Conservation (phyloP, 2,888 invertebrate species). For the Theodoxus fluviatilis region DNA sequence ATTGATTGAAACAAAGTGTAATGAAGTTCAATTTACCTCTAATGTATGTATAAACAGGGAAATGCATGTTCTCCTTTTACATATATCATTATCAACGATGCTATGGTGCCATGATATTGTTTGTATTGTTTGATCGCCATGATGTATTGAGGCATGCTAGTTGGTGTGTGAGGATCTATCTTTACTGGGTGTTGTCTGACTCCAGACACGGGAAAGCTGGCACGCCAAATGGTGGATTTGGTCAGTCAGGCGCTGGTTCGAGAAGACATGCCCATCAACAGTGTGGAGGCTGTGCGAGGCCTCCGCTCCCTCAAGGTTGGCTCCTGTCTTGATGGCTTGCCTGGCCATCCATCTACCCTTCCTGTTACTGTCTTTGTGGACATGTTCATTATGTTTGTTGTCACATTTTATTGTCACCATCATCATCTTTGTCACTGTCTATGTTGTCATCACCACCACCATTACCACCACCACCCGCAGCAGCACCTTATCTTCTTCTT, state of each 20-base stretch:
- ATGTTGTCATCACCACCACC: not conserved
- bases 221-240: constrained; percentile 35
- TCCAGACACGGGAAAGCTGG: constrained; percentile 34
- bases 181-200: not conserved
- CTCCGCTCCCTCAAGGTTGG: constrained; percentile 46
- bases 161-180: not conserved
- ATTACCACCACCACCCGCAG: too few species aligned
- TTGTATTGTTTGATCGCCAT: not conserved
- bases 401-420: not conserved
- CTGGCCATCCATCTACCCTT: not conserved
- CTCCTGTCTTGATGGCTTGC: not conserved
- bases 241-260: constrained; percentile 43
- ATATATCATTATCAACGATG: not conserved
- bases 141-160: too few species aligned
- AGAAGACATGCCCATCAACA: constrained; percentile 44
- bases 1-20: too few species aligned
- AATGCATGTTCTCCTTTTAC: too few species aligned
- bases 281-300: constrained; percentile 43
- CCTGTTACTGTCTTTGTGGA: not conserved
- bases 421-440: not conserved
- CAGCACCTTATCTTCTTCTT: too few species aligned
- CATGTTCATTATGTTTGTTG: not conserved
- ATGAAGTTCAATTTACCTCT: too few species aligned
- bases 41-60: too few species aligned
- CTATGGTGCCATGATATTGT: not conserved